Evolutionary conservation across 1,140 invertebrate genomes (phyloP).

Genomic region (Neodiprion virginianus): DNA sequence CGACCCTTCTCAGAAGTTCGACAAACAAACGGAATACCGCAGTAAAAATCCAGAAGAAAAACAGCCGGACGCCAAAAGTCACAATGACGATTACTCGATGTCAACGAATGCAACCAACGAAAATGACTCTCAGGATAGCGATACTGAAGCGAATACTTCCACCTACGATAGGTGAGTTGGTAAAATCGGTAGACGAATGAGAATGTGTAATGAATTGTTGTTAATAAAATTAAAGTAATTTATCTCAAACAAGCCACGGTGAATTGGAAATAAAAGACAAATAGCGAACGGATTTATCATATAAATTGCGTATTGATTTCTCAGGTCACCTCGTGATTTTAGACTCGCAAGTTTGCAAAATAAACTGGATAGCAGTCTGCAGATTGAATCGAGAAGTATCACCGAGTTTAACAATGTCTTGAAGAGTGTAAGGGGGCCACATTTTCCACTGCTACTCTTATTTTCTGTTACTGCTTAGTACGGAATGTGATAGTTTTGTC

Average conservation of each 20-base stretch:
- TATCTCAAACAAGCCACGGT: no score
- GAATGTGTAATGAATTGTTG: no score
- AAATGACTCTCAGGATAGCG: neutral
- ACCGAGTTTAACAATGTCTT: slow-evolving; percentile 40
- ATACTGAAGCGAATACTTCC: neutral
- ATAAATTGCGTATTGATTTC: neutral
- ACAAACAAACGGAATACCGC: neutral
- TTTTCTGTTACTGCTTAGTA: neutral
- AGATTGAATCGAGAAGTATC: slow-evolving; percentile 28
- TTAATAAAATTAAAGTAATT: no score
- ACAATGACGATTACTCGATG: neutral
- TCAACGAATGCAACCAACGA: neutral
- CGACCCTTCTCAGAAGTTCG: neutral
- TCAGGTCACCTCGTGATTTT: no score
- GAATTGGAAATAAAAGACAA: neutral
- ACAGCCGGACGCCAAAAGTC: neutral
- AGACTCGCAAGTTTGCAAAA: neutral
- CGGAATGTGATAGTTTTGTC: neutral
- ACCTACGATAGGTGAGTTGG: neutral
- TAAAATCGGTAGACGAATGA: neutral
- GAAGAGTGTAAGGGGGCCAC: slow-evolving; percentile 29
- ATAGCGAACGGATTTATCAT: neutral
- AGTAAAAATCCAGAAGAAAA: neutral
- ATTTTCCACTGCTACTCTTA: slow-evolving; percentile 11
- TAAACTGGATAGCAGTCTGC: neutral